phyloP scores from a whole-genome alignment of 2,888 invertebrate species.

The Ornithoptera priamus region DNA sequence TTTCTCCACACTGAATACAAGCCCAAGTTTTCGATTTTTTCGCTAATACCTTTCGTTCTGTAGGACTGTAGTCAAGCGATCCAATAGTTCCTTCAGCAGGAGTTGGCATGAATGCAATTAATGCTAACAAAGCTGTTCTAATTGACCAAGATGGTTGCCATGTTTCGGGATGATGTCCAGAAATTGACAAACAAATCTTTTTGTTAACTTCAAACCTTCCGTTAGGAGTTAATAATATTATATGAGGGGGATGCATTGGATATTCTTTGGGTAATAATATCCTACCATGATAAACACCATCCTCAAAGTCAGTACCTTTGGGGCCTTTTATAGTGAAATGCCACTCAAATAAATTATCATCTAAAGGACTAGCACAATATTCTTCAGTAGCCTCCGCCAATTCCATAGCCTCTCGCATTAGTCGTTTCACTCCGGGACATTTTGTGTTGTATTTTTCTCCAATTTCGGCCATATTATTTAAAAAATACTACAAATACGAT shows the following conservation, averaged over 20 bases:
- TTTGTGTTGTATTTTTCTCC: conserved; percentile 75
- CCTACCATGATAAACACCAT: conserved; percentile 95
- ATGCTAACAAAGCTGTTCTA: conserved; percentile 92
- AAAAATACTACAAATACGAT: neutral
- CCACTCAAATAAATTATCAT: conserved; percentile 98
- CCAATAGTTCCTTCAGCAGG: conserved; percentile 94
- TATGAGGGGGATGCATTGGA: conserved; percentile 98
- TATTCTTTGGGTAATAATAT: conserved; percentile 95
- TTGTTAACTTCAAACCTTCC: conserved; percentile 96
- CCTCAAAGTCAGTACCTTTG: conserved; percentile 92
- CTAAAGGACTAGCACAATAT: conserved; percentile 92
- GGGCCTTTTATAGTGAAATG: conserved; percentile 97
- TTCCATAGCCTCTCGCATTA: conserved; percentile 95
- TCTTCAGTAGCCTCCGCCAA: conserved; percentile 92
- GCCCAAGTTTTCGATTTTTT: conserved; percentile 81
- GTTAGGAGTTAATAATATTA: conserved; percentile 95
- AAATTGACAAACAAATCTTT: conserved; percentile 97
- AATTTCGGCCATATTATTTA: conserved; percentile 59
- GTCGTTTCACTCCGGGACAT: conserved; percentile 91
- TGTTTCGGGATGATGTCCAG: conserved; percentile 97
- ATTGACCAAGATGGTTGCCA: conserved; percentile 99
- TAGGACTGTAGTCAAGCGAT: conserved; percentile 91
- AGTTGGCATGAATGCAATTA: conserved; percentile 97
- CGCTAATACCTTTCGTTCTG: conserved; percentile 89
- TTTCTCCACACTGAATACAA: conserved; percentile 69